Percentiles rank a stretch among this genome's conserved stretches.
Conservation (phyloP, 2,113 vertebrate species). For the Bufo gargarizans region DNA sequence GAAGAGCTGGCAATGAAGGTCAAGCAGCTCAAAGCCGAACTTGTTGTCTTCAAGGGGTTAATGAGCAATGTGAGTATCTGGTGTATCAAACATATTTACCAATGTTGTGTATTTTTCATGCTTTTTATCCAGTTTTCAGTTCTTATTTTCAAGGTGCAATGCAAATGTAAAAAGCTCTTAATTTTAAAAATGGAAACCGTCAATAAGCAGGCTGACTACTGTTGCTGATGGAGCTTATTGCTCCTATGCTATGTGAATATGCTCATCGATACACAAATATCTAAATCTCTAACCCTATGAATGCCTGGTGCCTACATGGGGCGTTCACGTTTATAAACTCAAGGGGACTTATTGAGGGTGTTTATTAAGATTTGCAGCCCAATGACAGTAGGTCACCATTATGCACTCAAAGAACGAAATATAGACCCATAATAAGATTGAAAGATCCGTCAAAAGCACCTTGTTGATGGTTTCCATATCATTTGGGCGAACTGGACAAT, state of each 20-base stretch:
- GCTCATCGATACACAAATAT: no score
- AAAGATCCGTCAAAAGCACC: background rate
- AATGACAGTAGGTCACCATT: background rate
- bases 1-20: conserved; percentile 93
- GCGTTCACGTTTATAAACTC: no score
- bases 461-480: background rate
- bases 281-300: no score
- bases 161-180: background rate
- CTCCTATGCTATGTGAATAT: background rate
- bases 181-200: background rate
- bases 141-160: background rate
- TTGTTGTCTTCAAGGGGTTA: conserved; percentile 96
- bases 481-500: background rate
- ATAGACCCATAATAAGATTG: background rate
- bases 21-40: conserved; percentile 91
- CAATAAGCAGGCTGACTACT: background rate
- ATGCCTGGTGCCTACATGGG: no score
- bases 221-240: background rate
- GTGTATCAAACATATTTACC: background rate
- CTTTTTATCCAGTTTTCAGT: no score
- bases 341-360: no score
- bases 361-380: no score
- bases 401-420: background rate
- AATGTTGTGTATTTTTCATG: no score
- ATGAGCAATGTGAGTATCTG: conserved; percentile 92